Base-by-base conservation (phyloP, 2,888 invertebrate species). In the Slavum lentiscoides region DNA sequence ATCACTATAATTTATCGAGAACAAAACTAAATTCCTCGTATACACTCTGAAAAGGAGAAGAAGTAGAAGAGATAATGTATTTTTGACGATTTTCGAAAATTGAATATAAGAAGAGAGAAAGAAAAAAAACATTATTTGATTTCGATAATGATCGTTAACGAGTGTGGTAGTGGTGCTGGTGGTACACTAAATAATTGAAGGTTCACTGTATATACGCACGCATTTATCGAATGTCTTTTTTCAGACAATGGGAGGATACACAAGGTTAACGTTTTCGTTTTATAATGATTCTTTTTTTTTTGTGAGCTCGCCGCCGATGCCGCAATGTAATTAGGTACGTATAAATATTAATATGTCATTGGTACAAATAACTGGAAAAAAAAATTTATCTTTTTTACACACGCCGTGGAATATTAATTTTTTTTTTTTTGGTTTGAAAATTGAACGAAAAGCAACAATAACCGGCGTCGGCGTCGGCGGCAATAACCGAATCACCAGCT, bases 31-130 rank as follows among this genome's bases (percentile, higher is more conserved):
- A 17, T 53, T 49, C 49, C 30, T 30, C 30, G 30, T 30, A 30
- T 30, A 4, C 4, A 4, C 21, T 23, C 2, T 17, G 4, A 68
- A 49, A 23, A 4, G 9, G 13, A 5, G 9, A 4, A 15, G 13
- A 4, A 43, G 17, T 19, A 8, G 19, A 3, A 19, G 55, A 1
- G 53, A 30, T 66, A 75, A 75, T 59, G 59, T 9, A 17, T 61
- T 76, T 59, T 59, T 68, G 49, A 68, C 9, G 59, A 76, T 76
- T 76, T 77, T 53, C 19, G 49, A 59, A 76, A 77, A 61, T 11
- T 30, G 5, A 68, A 76, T 30, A 3, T 15, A 30, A 59, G 7
- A 43, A 43, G 9, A 43, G 6, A 2, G 9, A 6, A 39, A 39
- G 39, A 76, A 75, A 59, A 61, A 39, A 23, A 19, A 39, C n/a